phyloP scores from a whole-genome alignment of 2,113 vertebrate species.

The Crotophaga sulcirostris region DNA sequence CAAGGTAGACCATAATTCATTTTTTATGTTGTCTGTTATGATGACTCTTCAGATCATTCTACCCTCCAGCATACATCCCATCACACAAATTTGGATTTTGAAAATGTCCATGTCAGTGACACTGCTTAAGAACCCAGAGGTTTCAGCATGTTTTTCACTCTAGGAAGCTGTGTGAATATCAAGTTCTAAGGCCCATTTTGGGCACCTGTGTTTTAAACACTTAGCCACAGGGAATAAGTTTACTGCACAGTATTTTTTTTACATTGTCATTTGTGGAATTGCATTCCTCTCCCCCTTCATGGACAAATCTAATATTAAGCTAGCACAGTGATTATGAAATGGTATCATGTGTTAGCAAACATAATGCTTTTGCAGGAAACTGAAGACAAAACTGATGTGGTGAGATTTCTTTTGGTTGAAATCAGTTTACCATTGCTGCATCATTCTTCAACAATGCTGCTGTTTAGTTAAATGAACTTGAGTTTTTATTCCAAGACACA shows the following conservation, averaged over 20 bases:
- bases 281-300: not conserved
- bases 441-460: not conserved
- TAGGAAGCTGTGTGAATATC: not conserved
- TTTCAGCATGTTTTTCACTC: not conserved
- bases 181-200: not conserved
- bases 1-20: not conserved
- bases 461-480: not conserved
- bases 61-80: not conserved
- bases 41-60: not conserved
- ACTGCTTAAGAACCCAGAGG: not conserved
- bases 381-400: not conserved
- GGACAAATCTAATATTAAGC: not conserved
- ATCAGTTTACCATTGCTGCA: not conserved
- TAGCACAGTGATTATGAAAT: not conserved
- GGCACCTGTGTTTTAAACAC: not conserved
- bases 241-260: not conserved
- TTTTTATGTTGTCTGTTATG: not conserved
- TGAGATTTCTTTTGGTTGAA: not conserved
- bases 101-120: not conserved
- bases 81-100: not conserved
- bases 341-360: not conserved
- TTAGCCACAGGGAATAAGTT: not conserved
- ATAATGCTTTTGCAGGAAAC: not conserved
- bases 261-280: fast-evolving
- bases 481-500: not conserved